These are phyloP conservation scores for Drosophila lacertosa DNA, from an alignment of 1,140 invertebrate species.

Conservation along the genomic window DNA sequence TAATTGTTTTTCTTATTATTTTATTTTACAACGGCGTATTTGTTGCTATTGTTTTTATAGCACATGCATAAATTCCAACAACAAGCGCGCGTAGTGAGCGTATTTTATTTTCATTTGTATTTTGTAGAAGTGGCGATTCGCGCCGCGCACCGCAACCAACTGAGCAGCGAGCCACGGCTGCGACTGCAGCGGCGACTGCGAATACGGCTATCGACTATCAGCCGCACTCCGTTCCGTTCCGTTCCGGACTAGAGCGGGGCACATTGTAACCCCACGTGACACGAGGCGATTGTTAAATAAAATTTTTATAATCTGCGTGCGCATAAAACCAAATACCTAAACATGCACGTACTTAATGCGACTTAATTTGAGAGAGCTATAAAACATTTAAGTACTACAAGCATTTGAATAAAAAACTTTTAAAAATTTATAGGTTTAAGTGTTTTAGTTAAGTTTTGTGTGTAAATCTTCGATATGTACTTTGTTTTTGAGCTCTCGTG, in stretches of 20 bases:
- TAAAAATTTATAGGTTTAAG: too few species aligned
- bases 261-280: neutral
- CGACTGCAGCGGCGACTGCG: conserved; percentile 15
- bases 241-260: conserved; percentile 14
- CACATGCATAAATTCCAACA: conserved; percentile 31
- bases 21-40: neutral
- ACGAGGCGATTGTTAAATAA: neutral
- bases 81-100: conserved; percentile 12
- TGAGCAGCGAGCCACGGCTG: conserved; percentile 18
- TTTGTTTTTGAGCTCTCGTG: too few species aligned
- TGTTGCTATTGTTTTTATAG: conserved; percentile 20
- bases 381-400: too few species aligned
- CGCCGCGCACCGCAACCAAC: conserved; percentile 16
- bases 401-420: too few species aligned
- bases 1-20: neutral
- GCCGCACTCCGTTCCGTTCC: neutral
- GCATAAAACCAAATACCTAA: neutral
- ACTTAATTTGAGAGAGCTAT: neutral
- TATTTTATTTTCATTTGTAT: neutral
- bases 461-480: too few species aligned
- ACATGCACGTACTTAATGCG: neutral
- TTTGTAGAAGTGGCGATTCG: conserved; percentile 11
- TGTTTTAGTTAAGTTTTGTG: too few species aligned
- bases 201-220: conserved; percentile 14
- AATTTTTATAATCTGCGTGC: neutral